Base-by-base conservation (phyloP, 1,140 invertebrate genomes). In the Brachionus rotundiformis region DNA sequence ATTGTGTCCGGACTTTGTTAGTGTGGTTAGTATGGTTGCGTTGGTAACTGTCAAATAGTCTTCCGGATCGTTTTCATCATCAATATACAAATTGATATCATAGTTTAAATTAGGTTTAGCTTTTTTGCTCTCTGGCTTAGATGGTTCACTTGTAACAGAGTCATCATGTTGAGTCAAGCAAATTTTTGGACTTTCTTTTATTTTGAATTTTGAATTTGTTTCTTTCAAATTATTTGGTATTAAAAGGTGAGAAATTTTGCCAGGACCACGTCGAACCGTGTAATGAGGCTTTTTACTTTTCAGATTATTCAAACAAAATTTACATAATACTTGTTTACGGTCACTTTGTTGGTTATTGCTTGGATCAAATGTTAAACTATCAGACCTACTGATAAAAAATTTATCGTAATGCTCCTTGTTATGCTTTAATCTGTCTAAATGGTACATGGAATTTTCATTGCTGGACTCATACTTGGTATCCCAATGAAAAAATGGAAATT, bases 261-360 rank as follows among this genome's bases (percentile, higher is more conserved):
- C 91, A 49, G 92, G 91, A 79, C 92, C 92, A 83, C 92, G 89
- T 54, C 92, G 90, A 47, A 92, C 90, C 75, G 91, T 91, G 86
- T 92, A 93, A 82, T 92, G 83, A 73, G 85, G 86, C 82, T 85
- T 86, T 59, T 85, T 84, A 91, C 91, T 83, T 47, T 63, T 41
- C 1, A 25, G 11, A 39, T 63, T 59, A 33, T 63, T 36, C 31
- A 79, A 63, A 63, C 76, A 79, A 73, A 44, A 73, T 73, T 39
- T 44, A 73, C 68, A 73, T 2, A 73, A 44, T n/a, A 79, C 25
- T 54, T 39, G 19, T 79, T 63, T 79, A 59, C 13, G 16, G 4
- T 79, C 76, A 3, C 13, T 59, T 59, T 16, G 7, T 5, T 63
- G 49, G 41, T 63, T 79, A 41, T 33, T 79, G 23, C 44, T 79